Evolutionary conservation across 2,888 invertebrate genomes (phyloP).

Genomic region (Heteromurus nitidus): DNA sequence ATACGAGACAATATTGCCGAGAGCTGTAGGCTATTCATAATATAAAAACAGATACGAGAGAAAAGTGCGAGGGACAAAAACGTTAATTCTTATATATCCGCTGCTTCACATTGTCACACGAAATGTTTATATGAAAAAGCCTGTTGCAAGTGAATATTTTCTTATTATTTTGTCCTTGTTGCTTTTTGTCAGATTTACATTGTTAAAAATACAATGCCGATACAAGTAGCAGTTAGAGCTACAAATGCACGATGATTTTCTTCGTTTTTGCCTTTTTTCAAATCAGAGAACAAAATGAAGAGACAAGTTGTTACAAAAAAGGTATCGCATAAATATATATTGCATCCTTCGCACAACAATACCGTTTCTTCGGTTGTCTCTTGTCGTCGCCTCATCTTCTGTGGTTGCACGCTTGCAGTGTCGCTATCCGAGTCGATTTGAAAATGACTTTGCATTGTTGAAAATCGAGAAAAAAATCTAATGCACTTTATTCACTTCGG

Average conservation of each 20-base stretch:
- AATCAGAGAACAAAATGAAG: too few relatives aligned
- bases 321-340: too few relatives aligned
- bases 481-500: too few relatives aligned
- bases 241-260: too few relatives aligned
- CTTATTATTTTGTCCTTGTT: conserved; percentile 6
- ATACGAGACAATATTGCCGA: conserved; percentile 9
- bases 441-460: conserved; percentile 23
- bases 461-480: conserved; percentile 46
- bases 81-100: too few relatives aligned
- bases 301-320: too few relatives aligned
- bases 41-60: too few relatives aligned
- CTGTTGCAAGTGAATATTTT: neutral
- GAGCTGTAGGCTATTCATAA: neutral
- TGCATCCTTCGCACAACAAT: conserved; percentile 29
- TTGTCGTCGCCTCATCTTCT: conserved; percentile 35
- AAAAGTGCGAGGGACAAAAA: too few relatives aligned
- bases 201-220: too few relatives aligned
- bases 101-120: too few relatives aligned
- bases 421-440: neutral
- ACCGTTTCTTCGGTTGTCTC: conserved; percentile 33
- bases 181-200: neutral
- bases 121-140: conserved; percentile 16
- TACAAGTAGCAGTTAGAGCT: too few relatives aligned
- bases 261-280: too few relatives aligned
- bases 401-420: neutral